Conservation (phyloP, 2,888 invertebrate species). For the Amorpha juglandis region DNA sequence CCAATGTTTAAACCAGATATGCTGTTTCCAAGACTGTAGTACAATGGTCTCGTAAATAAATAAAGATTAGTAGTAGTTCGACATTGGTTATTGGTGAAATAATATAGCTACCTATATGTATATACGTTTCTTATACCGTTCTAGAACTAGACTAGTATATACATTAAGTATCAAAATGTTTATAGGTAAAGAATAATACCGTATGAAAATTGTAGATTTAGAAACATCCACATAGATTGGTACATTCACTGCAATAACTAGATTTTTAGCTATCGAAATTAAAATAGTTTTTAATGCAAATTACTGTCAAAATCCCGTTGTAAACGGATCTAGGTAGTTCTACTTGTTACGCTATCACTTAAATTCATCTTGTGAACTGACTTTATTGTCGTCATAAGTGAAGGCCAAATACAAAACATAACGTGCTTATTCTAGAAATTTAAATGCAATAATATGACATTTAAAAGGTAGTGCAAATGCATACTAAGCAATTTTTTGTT, state of each 20-base stretch:
- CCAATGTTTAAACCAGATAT: too few relatives aligned
- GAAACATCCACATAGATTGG: background rate
- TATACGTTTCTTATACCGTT: too few relatives aligned
- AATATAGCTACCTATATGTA: too few relatives aligned
- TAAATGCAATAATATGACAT: background rate
- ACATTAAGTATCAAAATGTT: too few relatives aligned
- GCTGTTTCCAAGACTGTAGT: too few relatives aligned
- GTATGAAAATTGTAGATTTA: background rate
- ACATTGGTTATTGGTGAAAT: too few relatives aligned
- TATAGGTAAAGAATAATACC: too few relatives aligned
- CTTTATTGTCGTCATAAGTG: constrained; percentile 24
- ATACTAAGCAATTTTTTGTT: background rate
- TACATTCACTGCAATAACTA: background rate
- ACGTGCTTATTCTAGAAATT: background rate
- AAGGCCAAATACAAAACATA: constrained; percentile 5
- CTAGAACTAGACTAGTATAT: too few relatives aligned
- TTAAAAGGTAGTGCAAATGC: background rate
- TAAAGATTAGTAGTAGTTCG: too few relatives aligned
- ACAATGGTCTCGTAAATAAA: too few relatives aligned
- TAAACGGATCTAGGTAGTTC: constrained; percentile 9
- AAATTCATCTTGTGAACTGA: constrained; percentile 10
- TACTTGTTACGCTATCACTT: constrained; percentile 15
- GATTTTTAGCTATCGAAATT: background rate
- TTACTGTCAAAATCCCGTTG: constrained; percentile 9
- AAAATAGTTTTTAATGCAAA: background rate